Conservation (phyloP, 2,797 vertebrate genomes). For the Enteromius trimaculatus region DNA sequence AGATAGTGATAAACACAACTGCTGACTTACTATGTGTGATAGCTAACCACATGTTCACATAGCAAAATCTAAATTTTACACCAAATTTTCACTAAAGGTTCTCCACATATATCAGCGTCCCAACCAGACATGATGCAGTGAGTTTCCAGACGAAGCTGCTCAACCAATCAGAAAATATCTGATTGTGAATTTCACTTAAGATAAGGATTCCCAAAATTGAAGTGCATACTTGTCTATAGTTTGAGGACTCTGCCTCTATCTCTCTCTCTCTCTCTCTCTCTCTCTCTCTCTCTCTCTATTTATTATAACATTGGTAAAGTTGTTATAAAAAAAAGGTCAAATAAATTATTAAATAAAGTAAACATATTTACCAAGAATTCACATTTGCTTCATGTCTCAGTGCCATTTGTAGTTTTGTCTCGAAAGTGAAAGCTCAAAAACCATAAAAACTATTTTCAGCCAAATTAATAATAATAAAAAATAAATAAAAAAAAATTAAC, state of each 20-base stretch:
- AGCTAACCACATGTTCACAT: neutral
- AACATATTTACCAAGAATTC: neutral
- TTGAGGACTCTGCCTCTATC: too few species aligned
- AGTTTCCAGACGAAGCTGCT: slow-evolving; percentile 1
- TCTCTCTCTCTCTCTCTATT: too few species aligned
- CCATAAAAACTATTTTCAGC: too few species aligned
- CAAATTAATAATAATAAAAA: too few species aligned
- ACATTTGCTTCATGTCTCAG: neutral
- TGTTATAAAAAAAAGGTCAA: neutral
- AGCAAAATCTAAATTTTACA: neutral
- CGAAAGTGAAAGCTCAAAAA: neutral
- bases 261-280: too few species aligned
- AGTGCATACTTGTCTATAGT: too few species aligned
- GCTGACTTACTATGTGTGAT: neutral
- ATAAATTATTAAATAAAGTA: neutral
- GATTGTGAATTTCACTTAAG: neutral
- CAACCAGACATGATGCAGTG: neutral
- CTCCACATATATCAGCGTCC: neutral
- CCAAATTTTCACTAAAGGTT: neutral
- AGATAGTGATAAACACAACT: neutral
- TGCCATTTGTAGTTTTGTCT: neutral
- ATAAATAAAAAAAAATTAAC: neutral
- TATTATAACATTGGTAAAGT: neutral
- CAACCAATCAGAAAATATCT: neutral
- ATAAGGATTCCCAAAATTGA: neutral